These are phyloP conservation scores for Sebastes glaucus DNA, from an alignment of 2,797 vertebrate species.

Conservation along the genomic window DNA sequence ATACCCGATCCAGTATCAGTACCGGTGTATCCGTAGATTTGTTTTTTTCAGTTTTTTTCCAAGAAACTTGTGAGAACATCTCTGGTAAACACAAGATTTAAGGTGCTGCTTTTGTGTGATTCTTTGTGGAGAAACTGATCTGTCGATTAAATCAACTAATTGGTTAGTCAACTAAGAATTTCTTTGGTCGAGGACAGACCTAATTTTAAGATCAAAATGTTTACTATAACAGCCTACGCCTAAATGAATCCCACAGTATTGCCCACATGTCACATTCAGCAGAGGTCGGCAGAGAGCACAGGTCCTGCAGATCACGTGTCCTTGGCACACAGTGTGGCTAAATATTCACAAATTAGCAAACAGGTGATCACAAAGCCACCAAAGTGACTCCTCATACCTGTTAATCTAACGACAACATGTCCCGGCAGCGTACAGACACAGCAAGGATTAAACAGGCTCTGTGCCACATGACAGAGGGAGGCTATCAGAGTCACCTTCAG, in stretches of 20 bases:
- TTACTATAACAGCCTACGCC: background rate
- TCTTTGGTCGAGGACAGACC: too few species aligned
- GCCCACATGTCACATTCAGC: slow-evolving; percentile 11
- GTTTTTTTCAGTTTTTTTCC: too few species aligned
- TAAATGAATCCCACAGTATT: background rate
- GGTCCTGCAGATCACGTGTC: slow-evolving; percentile 20
- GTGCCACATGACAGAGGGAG: slow-evolving; percentile 48
- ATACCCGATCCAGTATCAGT: too few species aligned
- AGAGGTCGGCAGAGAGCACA: slow-evolving; percentile 56
- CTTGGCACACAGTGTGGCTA: slow-evolving; percentile 39
- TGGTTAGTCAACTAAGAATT: too few species aligned
- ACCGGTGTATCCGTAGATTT: rapidly evolving
- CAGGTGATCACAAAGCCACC: slow-evolving; percentile 75
- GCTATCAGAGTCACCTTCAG: slow-evolving; percentile 74
- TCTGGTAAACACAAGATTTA: too few species aligned
- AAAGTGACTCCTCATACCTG: slow-evolving; percentile 66
- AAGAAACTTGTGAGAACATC: too few species aligned
- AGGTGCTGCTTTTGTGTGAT: too few species aligned
- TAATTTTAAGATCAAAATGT: background rate
- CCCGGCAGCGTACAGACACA: slow-evolving; percentile 53
- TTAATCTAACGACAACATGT: slow-evolving; percentile 75
- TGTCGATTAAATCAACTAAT: too few species aligned
- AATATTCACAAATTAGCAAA: slow-evolving; percentile 78
- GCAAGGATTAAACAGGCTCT: slow-evolving; percentile 61
- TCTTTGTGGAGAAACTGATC: too few species aligned